A percentile compares a stretch with the other conserved stretches of the same genome.
Evolutionary conservation across 2,888 invertebrate genomes (phyloP).

Genomic region (Lasioglossum morio): DNA sequence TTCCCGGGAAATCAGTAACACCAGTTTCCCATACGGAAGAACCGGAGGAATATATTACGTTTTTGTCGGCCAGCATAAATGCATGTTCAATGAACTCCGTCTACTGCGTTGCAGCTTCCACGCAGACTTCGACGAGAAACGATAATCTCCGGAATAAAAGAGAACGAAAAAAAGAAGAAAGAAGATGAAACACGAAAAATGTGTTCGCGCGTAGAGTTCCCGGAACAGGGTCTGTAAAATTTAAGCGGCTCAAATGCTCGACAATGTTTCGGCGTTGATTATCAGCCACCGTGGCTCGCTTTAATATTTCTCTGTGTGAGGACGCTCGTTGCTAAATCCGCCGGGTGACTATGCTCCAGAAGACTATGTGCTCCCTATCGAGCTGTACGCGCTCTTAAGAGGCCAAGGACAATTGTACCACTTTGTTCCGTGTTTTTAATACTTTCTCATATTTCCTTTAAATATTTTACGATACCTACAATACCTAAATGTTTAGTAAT

Average conservation of each 20-base stretch:
- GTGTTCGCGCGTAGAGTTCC: background rate
- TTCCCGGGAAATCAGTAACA: background rate
- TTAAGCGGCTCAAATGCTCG: background rate
- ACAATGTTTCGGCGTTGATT: background rate
- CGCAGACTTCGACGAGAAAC: background rate
- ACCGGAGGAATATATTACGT: background rate
- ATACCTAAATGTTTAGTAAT: too few species aligned
- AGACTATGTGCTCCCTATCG: conserved; percentile 65
- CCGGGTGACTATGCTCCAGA: conserved; percentile 52
- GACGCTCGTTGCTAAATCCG: conserved; percentile 69
- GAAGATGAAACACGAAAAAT: background rate
- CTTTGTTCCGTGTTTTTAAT: conserved; percentile 62
- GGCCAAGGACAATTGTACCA: conserved; percentile 74
- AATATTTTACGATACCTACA: background rate
- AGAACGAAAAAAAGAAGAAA: background rate
- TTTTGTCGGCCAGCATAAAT: conserved; percentile 5
- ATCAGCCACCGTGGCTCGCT: background rate
- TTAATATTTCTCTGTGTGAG: conserved; percentile 48
- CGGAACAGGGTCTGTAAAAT: background rate
- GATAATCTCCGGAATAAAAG: background rate
- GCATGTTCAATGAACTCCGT: conserved; percentile 4
- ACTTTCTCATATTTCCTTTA: conserved; percentile 27
- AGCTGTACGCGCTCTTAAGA: conserved; percentile 55
- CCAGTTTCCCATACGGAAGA: background rate
- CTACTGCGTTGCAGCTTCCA: background rate